phyloP scores from a whole-genome alignment of 2,888 invertebrate species.

The Didymodactylos carnosus region DNA sequence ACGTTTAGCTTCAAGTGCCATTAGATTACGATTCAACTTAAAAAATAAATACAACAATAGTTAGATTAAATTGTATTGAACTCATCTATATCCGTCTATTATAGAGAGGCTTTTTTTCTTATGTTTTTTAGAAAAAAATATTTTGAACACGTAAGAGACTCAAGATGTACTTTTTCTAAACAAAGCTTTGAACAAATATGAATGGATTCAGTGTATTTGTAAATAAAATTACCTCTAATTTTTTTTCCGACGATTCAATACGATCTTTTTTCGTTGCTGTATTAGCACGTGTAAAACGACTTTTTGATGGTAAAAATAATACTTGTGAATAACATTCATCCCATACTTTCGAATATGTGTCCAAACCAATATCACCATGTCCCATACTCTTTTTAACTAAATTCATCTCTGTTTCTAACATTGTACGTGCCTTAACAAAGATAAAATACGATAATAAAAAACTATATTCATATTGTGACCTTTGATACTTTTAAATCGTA shows the following conservation, averaged over 20 bases:
- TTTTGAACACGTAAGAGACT: too few relatives aligned
- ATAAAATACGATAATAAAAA: too few relatives aligned
- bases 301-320: constrained; percentile 70
- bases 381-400: constrained; percentile 76
- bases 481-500: too few relatives aligned
- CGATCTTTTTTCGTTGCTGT: constrained; percentile 86
- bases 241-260: constrained; percentile 71
- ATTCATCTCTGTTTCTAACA: constrained; percentile 63
- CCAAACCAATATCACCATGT: constrained; percentile 73
- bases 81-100: not conserved
- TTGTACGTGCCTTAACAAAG: constrained; percentile 40
- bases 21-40: constrained; percentile 59
- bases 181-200: not conserved
- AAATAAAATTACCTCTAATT: constrained; percentile 45
- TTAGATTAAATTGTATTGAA: not conserved
- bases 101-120: too few relatives aligned
- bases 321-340: constrained; percentile 81
- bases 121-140: too few relatives aligned
- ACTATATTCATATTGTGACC: not conserved
- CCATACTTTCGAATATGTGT: constrained; percentile 85
- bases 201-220: not conserved
- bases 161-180: too few relatives aligned
- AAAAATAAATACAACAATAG: not conserved
- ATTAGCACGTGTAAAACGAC: constrained; percentile 75
- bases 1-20: constrained; percentile 85